phyloP scores from a whole-genome alignment of 2,113 vertebrate species.

The Garra rufa region DNA sequence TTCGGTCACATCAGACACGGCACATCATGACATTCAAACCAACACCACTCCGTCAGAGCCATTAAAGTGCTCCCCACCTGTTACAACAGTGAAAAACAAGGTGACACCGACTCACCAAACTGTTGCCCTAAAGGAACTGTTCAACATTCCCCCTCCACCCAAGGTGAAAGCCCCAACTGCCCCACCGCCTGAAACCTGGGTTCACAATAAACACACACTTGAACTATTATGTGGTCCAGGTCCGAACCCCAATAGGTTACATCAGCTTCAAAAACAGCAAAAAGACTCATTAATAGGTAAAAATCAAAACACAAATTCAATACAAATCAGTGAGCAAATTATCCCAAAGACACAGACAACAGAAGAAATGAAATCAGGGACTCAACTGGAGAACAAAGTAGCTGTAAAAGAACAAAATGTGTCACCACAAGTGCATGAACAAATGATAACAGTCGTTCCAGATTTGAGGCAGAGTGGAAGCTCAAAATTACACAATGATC shows the following conservation, averaged over 20 bases:
- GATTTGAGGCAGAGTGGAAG: conserved; percentile 39
- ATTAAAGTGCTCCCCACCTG: conserved; percentile 36
- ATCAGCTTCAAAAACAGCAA: conserved; percentile 56
- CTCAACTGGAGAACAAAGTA: conserved; percentile 50
- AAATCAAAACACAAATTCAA: conserved; percentile 47
- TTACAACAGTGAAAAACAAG: conserved; percentile 44
- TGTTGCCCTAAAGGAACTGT: conserved; percentile 65
- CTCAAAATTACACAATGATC: conserved; percentile 24
- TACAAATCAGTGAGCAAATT: conserved; percentile 36
- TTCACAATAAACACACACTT: conserved; percentile 71
- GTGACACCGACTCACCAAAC: conserved; percentile 31
- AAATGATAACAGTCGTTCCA: not conserved
- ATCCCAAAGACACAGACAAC: conserved; percentile 40
- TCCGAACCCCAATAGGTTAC: conserved; percentile 27
- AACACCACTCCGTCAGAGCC: conserved; percentile 50
- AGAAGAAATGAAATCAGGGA: not conserved
- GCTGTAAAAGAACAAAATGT: conserved; percentile 40
- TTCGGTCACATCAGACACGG: conserved; percentile 80
- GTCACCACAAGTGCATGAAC: conserved; percentile 26
- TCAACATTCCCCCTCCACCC: conserved; percentile 88
- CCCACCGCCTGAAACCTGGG: conserved; percentile 85
- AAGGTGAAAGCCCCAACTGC: conserved; percentile 88
- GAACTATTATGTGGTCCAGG: conserved; percentile 69
- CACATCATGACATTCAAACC: conserved; percentile 60
- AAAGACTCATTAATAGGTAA: conserved; percentile 37